Evolutionary conservation across 1,140 invertebrate species (phyloP).

Genomic region (Prorops nasuta): DNA sequence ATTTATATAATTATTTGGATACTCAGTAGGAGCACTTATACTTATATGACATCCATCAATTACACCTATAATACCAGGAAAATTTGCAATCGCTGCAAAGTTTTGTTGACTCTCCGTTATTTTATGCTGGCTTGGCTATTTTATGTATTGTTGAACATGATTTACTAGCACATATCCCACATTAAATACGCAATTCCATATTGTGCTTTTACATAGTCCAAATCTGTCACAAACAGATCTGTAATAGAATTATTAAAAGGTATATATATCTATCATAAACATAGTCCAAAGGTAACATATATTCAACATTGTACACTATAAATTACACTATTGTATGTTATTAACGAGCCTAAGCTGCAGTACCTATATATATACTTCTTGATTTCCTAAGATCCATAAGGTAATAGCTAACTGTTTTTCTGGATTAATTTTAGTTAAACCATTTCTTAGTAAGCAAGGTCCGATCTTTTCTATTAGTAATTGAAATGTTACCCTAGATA

Average conservation of each 20-base stretch:
- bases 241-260: neutral
- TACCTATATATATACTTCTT: neutral
- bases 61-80: neutral
- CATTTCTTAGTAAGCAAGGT: neutral
- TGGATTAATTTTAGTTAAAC: neutral
- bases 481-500: neutral
- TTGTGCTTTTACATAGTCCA: too few species aligned
- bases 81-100: neutral
- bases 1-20: too few species aligned
- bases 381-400: neutral
- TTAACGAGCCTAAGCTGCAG: too few species aligned
- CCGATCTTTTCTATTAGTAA: neutral
- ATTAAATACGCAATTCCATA: neutral
- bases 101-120: neutral
- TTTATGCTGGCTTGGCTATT: neutral
- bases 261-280: too few species aligned
- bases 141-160: neutral
- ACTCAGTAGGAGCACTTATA: neutral
- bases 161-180: neutral
- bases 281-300: too few species aligned
- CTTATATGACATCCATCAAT: neutral
- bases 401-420: too few species aligned
- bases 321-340: too few species aligned
- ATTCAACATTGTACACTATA: too few species aligned
- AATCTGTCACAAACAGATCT: neutral